Percentiles rank a stretch among this genome's conserved stretches.
Conservation (phyloP, 2,113 vertebrate genomes). For the Anser cygnoides region DNA sequence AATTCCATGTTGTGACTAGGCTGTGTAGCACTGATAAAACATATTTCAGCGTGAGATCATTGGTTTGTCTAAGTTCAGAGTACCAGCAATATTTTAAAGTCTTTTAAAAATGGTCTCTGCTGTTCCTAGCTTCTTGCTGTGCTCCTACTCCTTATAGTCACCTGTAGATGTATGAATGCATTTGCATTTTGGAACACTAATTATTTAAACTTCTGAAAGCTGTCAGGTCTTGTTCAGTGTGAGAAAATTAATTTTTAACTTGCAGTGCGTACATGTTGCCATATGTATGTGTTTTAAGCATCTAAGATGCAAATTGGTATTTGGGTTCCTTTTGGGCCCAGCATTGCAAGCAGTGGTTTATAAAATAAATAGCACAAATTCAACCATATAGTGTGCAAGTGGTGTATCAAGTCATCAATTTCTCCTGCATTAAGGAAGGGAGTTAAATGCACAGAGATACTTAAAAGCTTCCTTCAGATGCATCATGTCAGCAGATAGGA, state of each 20-base stretch:
- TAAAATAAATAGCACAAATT: not conserved
- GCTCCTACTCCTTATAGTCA: not conserved
- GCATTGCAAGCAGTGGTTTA: not conserved
- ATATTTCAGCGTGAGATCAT: not conserved
- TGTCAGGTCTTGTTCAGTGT: not conserved
- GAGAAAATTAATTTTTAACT: not conserved
- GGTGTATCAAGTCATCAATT: not conserved
- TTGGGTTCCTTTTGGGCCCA: not conserved
- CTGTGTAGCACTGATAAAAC: not conserved
- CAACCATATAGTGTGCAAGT: not conserved
- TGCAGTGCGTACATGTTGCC: not conserved
- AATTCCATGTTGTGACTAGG: not conserved
- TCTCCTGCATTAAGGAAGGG: conserved; percentile 1
- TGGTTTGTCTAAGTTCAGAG: not conserved
- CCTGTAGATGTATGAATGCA: not conserved
- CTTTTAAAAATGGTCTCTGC: not conserved
- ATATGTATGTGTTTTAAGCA: not conserved
- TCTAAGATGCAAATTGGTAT: not conserved
- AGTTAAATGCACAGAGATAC: not conserved
- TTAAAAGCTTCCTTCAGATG: conserved; percentile 25
- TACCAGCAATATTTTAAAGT: not conserved
- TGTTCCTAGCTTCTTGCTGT: not conserved
- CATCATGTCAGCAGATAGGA: not conserved
- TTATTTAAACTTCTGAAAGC: not conserved
- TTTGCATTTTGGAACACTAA: not conserved